phyloP scores from a whole-genome alignment of 2,888 invertebrate genomes.

The Galeopsomyia nigrocyanea region DNA sequence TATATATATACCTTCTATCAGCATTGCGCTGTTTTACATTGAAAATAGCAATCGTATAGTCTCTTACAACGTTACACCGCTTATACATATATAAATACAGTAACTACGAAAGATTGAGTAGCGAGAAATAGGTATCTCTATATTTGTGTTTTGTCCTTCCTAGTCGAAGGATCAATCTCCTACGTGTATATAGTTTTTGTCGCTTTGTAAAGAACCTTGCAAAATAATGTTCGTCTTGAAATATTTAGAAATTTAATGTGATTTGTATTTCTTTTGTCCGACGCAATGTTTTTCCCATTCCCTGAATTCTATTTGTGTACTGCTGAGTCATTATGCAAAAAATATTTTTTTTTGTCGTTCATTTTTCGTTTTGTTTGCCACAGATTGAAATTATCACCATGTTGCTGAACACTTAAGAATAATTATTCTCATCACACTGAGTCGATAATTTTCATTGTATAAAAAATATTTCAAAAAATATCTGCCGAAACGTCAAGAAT shows the following conservation, averaged over 20 bases:
- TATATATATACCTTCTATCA: conserved; percentile 21
- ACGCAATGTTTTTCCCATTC: conserved; percentile 12
- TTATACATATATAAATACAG: conserved; percentile 40
- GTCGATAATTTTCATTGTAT: neutral
- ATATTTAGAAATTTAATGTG: conserved; percentile 18
- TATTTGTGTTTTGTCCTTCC: conserved; percentile 17
- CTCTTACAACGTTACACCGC: conserved; percentile 41
- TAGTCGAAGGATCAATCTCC: conserved; percentile 22
- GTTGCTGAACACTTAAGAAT: no score
- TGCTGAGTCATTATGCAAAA: conserved; percentile 19
- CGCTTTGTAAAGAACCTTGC: conserved; percentile 32
- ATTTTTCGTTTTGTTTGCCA: no score
- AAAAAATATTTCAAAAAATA: conserved; percentile 9
- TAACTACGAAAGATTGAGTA: conserved; percentile 46
- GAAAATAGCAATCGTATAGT: conserved; percentile 38
- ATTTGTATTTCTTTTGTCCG: conserved; percentile 25
- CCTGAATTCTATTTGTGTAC: conserved; percentile 12
- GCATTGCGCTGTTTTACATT: conserved; percentile 38
- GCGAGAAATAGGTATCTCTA: conserved; percentile 47
- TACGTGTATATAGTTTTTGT: conserved; percentile 23
- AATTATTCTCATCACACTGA: conserved; percentile 10
- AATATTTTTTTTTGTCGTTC: no score
- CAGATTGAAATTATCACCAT: conserved; percentile 1
- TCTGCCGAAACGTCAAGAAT: neutral
- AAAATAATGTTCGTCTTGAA: conserved; percentile 35